A percentile compares a stretch with the other conserved stretches of the same genome.
Evolutionary conservation across 2,797 vertebrate species (phyloP).

Genomic region (Centropyge bicolor): DNA sequence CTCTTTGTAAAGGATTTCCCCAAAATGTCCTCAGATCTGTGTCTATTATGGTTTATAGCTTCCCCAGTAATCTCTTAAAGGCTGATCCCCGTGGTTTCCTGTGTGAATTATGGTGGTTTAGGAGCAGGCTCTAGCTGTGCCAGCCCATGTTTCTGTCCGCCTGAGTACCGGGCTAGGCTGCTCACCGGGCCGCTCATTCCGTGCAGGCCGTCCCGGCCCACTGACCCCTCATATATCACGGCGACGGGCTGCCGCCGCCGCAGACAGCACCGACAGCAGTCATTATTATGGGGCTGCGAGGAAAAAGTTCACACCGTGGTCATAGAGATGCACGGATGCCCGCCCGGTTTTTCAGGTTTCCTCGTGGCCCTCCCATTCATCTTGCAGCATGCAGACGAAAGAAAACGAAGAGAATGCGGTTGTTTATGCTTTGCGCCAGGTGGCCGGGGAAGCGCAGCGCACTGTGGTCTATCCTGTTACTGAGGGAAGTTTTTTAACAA

Average conservation of each 20-base stretch:
- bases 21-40: constrained; percentile 27
- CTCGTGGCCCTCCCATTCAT: constrained; percentile 87
- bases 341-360: constrained; percentile 96
- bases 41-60: constrained; percentile 38
- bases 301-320: constrained; percentile 93
- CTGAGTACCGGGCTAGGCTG: constrained; percentile 76
- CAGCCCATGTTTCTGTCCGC: constrained; percentile 69
- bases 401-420: constrained; percentile 55
- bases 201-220: constrained; percentile 86
- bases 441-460: constrained; percentile 19
- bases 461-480: constrained; percentile 29
- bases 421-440: constrained; percentile 60
- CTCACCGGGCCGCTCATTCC: constrained; percentile 85
- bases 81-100: constrained; percentile 53
- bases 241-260: constrained; percentile 86
- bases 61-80: constrained; percentile 28
- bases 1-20: no score
- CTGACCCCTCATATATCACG: constrained; percentile 95
- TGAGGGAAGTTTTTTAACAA: constrained; percentile 19
- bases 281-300: constrained; percentile 94
- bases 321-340: constrained; percentile 88
- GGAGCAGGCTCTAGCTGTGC: constrained; percentile 44
- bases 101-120: constrained; percentile 73
- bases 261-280: constrained; percentile 93
- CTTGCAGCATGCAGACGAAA: constrained; percentile 75